phyloP scores from a whole-genome alignment of 2,113 vertebrate species.

The Tursiops truncatus region DNA sequence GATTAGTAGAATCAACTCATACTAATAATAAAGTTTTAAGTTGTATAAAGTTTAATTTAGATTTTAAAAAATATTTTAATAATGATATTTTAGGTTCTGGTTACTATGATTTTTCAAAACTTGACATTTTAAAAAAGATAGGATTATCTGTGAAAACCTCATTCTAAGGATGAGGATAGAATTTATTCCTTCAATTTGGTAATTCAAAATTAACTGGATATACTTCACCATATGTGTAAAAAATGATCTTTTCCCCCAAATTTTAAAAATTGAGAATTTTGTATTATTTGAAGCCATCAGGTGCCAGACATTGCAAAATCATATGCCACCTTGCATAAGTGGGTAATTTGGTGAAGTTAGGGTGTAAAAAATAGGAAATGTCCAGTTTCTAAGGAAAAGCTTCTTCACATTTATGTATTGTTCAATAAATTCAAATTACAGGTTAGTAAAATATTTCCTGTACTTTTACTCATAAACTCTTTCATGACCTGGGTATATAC shows the following conservation, averaged over 20 bases:
- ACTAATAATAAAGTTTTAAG: conserved; percentile 29
- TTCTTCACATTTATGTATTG: not conserved
- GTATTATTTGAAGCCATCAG: not conserved
- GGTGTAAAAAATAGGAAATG: not conserved
- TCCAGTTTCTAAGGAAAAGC: not conserved
- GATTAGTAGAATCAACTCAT: not conserved
- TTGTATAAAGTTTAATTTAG: not conserved
- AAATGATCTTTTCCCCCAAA: not conserved
- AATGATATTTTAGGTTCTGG: not conserved
- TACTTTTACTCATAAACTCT: not conserved
- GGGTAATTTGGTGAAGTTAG: not conserved
- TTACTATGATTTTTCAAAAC: not conserved
- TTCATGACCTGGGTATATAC: not conserved
- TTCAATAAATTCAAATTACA: not conserved
- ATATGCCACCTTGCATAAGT: not conserved
- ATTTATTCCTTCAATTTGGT: conserved; percentile 3
- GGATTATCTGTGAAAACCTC: conserved; percentile 16
- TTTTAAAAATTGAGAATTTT: conserved; percentile 15
- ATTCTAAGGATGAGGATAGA: not conserved
- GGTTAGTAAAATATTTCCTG: not conserved
- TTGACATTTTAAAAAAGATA: conserved; percentile 28
- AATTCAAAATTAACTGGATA: not conserved
- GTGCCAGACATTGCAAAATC: not conserved
- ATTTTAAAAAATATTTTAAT: conserved; percentile 27
- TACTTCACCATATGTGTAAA: not conserved